Base-by-base conservation (phyloP, 2,888 invertebrate species). In the Ypsolopha sequella region DNA sequence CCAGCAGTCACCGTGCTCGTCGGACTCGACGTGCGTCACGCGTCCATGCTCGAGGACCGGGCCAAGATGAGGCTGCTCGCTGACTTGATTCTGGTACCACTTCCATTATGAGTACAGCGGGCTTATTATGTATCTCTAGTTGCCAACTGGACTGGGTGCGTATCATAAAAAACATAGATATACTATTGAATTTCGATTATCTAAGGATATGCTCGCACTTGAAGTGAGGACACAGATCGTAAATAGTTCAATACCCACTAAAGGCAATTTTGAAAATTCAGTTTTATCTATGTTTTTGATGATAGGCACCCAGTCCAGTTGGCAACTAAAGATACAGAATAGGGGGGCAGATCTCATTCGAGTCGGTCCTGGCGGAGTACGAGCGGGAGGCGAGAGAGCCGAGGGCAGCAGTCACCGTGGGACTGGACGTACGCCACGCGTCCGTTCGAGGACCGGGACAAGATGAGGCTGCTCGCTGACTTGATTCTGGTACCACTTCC, bases 11-110 rank as follows among this genome's bases (percentile, higher is more conserved):
- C 59, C 8, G 89, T 92, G 11, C 60, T 60, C 34, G 73, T 92
- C 45, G 85, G 86, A 35, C 66, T 94, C 36, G 86, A 88, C 53
- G 74, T 92, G 52, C 76, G 86, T 50, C 93, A 93, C 65, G 82
- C 93, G 36, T 89, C 91, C 59, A 69, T 94, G 66, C 88, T 91
- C 64, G 93, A 93, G 65, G 65, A 78, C 13, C 85, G 87, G 61
- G 89, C 91, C 7, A 81, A 89, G 51, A 80, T 93, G 56, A 65
- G 70, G 10, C 56, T 82, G 54, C 63, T 82, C 9, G 80, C 74
- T 0, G 76, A 79, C 39, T 58, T 93, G 6, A 81, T 74, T 56
- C 74, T 93, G 87, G 93, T 94, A 75, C 33, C 34, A 24, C 24
- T 24, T 24, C 24, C 24, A 24, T 4, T 24, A 24, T 4, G 24